These are phyloP conservation scores for Zosterops hypoxanthus DNA, from an alignment of 2,113 vertebrate genomes.

Conservation along the genomic window DNA sequence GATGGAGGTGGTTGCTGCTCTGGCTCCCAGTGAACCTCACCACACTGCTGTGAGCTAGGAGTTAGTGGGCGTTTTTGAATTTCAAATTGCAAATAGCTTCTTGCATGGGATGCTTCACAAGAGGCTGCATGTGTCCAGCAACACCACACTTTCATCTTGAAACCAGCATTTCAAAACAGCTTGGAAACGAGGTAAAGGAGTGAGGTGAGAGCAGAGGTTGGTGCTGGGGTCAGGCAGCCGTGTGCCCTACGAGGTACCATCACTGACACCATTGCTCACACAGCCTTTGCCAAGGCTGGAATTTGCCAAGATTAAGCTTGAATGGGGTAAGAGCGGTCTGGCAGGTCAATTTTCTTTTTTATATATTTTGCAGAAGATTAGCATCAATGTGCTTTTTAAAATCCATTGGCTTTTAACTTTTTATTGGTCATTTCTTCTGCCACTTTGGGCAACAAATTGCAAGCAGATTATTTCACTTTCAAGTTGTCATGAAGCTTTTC, in stretches of 20 bases:
- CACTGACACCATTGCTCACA: not conserved
- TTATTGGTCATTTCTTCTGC: not conserved
- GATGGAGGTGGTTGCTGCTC: not conserved
- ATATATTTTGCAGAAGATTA: not conserved
- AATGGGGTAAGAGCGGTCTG: not conserved
- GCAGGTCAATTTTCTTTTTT: not conserved
- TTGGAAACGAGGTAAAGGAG: not conserved
- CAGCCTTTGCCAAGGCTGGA: not conserved
- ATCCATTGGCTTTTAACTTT: not conserved
- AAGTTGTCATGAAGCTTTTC: not conserved
- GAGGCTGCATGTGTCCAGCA: not conserved
- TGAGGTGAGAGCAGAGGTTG: not conserved
- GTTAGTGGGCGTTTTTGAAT: not conserved
- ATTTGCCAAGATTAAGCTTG: not conserved
- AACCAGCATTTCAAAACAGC: not conserved
- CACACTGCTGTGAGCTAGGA: fast-evolving
- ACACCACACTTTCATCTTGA: not conserved
- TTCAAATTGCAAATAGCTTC: not conserved
- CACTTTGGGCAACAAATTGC: not conserved
- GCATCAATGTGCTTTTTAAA: not conserved
- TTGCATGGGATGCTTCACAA: not conserved
- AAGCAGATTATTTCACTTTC: not conserved
- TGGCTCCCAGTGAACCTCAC: not conserved
- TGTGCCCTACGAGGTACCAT: fast-evolving
- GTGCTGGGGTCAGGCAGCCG: fast-evolving